phyloP scores from a whole-genome alignment of 2,888 invertebrate genomes.

The Leptopilina syphax region DNA sequence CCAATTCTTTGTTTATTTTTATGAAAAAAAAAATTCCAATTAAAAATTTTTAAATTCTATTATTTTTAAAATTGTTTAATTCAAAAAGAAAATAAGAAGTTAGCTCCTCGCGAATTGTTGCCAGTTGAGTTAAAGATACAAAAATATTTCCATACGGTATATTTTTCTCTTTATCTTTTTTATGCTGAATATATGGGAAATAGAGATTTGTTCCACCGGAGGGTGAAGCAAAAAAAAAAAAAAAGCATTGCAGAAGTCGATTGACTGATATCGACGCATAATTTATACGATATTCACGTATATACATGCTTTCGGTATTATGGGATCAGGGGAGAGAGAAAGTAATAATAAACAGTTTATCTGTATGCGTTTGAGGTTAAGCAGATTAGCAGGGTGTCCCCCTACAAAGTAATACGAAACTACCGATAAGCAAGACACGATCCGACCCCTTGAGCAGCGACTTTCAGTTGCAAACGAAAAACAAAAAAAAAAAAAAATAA shows the following conservation, averaged over 20 bases:
- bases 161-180: too few species aligned
- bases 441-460: conserved; percentile 51
- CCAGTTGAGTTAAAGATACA: too few species aligned
- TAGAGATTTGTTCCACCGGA: conserved; percentile 58
- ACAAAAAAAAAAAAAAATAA: background rate
- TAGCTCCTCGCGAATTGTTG: too few species aligned
- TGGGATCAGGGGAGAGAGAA: conserved; percentile 48
- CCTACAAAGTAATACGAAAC: conserved; percentile 59
- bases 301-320: conserved; percentile 26
- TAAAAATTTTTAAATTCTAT: too few species aligned
- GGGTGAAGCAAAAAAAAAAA: conserved; percentile 45
- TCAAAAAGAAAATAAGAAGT: too few species aligned
- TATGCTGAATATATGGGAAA: conserved; percentile 17
- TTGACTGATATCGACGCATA: conserved; percentile 62
- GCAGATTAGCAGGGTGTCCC: conserved; percentile 64
- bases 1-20: too few species aligned
- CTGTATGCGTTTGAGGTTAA: conserved; percentile 59
- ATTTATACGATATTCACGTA: conserved; percentile 45
- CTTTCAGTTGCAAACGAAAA: background rate
- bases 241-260: conserved; percentile 58
- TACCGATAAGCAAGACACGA: conserved; percentile 60
- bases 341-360: conserved; percentile 73
- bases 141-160: too few species aligned
- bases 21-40: too few species aligned
- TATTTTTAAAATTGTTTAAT: too few species aligned